Evolutionary conservation across 1,140 invertebrate species (phyloP).

Genomic region (Cherax destructor): DNA sequence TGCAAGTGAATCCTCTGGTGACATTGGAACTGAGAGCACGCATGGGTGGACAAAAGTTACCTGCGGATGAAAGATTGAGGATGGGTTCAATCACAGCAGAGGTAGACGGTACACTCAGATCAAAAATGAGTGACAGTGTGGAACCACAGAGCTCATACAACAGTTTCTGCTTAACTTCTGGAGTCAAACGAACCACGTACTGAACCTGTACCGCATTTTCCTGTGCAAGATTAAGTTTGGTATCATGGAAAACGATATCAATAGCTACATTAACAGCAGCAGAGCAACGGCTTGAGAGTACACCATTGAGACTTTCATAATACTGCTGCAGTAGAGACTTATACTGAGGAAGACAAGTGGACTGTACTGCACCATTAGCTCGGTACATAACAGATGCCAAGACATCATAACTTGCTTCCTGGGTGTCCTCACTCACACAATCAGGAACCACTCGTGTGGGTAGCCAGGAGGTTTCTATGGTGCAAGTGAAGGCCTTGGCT

Average conservation of each 20-base stretch:
- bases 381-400: conserved; percentile 91
- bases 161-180: conserved; percentile 89
- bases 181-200: conserved; percentile 90
- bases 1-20: conserved; percentile 92
- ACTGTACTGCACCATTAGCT: conserved; percentile 90
- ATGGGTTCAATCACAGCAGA: conserved; percentile 93
- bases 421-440: conserved; percentile 94
- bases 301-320: conserved; percentile 86
- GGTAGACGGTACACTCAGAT: conserved; percentile 93
- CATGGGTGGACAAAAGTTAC: conserved; percentile 92
- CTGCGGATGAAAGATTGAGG: conserved; percentile 88
- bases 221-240: conserved; percentile 84
- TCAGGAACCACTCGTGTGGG: conserved; percentile 92
- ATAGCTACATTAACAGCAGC: conserved; percentile 93
- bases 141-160: conserved; percentile 96
- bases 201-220: conserved; percentile 92
- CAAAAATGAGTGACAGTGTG: conserved; percentile 94
- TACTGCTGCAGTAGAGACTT: conserved; percentile 86
- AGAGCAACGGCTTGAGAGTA: conserved; percentile 93
- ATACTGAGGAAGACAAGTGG: conserved; percentile 89
- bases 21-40: conserved; percentile 90
- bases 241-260: conserved; percentile 92
- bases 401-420: conserved; percentile 95
- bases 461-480: conserved; percentile 85
- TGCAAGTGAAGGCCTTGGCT: conserved; percentile 90